Percentiles rank a stretch among this genome's conserved stretches.
Evolutionary conservation across 2,113 vertebrate genomes (phyloP).

Genomic region (Triplophysa rosa): DNA sequence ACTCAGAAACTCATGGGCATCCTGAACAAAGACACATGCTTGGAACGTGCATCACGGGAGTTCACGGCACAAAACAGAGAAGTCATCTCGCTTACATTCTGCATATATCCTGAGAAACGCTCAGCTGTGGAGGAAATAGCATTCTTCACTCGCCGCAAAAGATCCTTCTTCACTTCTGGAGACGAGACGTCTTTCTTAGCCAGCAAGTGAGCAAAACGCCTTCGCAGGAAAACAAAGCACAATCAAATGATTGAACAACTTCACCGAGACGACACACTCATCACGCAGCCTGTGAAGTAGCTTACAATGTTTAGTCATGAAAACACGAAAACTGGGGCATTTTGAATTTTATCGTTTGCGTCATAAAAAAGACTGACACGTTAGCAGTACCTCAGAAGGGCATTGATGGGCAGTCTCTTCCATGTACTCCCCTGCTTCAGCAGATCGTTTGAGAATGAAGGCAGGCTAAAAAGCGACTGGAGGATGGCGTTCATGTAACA

Average conservation of each 20-base stretch:
- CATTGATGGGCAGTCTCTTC: constrained; percentile 92
- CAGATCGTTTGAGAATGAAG: constrained; percentile 94
- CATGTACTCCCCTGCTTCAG: constrained; percentile 94
- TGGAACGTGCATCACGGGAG: neutral
- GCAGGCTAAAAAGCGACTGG: constrained; percentile 96
- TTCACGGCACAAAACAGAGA: neutral
- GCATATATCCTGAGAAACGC: constrained; percentile 97
- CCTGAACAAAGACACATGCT: constrained; percentile 68
- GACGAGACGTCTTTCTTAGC: constrained; percentile 93
- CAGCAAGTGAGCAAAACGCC: constrained; percentile 94
- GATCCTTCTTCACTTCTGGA: constrained; percentile 93
- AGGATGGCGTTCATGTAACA: constrained; percentile 99
- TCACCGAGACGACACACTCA: too few relatives aligned
- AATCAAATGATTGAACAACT: neutral
- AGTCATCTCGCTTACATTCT: constrained; percentile 83
- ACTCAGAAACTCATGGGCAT: constrained; percentile 97
- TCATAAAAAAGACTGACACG: too few relatives aligned
- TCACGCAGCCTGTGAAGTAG: too few relatives aligned
- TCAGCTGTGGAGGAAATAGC: constrained; percentile 97
- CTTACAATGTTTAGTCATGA: too few relatives aligned
- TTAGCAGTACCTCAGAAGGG: constrained; percentile 86
- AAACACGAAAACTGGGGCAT: too few relatives aligned
- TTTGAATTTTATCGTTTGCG: too few relatives aligned
- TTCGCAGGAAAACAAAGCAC: constrained; percentile 57
- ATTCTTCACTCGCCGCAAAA: constrained; percentile 95